Evolutionary conservation across 2,113 vertebrate genomes (phyloP).

Genomic region (Phaethon lepturus): DNA sequence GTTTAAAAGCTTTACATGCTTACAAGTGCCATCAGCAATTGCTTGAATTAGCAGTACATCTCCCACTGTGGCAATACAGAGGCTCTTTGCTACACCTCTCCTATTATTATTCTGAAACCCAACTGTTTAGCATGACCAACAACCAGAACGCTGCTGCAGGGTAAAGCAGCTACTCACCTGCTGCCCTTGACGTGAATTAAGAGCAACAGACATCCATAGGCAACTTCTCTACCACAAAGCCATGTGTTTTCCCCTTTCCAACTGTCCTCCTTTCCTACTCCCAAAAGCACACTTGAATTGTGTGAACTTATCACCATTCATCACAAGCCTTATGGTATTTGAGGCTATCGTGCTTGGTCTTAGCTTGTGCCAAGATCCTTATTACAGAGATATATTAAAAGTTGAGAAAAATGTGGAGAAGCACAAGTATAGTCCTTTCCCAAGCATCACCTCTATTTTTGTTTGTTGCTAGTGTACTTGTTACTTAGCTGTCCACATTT

Average conservation of each 20-base stretch:
- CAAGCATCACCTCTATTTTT: not conserved
- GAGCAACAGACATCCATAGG: not conserved
- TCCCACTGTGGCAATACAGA: not conserved
- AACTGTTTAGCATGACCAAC: not conserved
- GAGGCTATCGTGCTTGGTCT: not conserved
- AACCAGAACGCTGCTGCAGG: not conserved
- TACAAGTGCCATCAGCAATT: not conserved
- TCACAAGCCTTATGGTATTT: not conserved
- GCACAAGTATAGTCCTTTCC: not conserved
- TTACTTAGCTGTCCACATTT: not conserved
- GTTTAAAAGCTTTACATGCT: conserved; percentile 28
- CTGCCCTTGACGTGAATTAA: not conserved
- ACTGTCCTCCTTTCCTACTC: not conserved
- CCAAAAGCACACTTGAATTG: not conserved
- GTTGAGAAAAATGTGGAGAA: not conserved
- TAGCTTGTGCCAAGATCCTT: not conserved
- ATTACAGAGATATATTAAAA: not conserved
- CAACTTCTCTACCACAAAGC: not conserved
- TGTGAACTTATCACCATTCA: not conserved
- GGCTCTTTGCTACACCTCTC: not conserved
- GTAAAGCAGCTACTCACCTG: not conserved
- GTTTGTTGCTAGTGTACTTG: not conserved
- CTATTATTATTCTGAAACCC: not conserved
- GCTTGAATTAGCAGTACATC: not conserved
- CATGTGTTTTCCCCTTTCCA: not conserved